Conservation (phyloP, 2,113 vertebrate genomes). For the Actinemys pallida region DNA sequence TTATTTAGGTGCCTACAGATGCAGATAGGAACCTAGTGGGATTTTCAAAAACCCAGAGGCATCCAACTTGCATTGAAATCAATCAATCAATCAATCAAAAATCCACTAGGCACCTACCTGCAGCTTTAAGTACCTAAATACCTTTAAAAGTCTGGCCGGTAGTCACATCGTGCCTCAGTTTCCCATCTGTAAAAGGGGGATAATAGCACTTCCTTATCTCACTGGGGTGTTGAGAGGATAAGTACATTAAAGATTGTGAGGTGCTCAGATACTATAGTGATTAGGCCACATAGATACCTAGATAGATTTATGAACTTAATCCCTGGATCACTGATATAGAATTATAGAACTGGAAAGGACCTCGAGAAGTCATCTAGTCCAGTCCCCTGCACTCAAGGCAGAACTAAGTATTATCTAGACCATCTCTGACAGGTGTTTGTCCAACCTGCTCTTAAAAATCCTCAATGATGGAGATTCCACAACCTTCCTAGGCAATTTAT, state of each 20-base stretch:
- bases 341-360: too few species aligned
- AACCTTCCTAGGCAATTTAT: too few species aligned
- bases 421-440: too few species aligned
- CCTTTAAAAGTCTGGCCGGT: not conserved
- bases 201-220: not conserved
- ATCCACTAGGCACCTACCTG: not conserved
- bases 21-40: not conserved
- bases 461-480: too few species aligned
- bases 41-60: not conserved
- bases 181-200: not conserved
- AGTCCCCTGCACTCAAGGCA: too few species aligned
- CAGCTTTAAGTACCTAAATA: not conserved
- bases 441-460: too few species aligned
- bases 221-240: not conserved
- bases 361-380: too few species aligned
- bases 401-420: too few species aligned
- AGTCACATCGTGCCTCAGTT: not conserved
- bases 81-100: not conserved
- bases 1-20: not conserved
- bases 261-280: not conserved
- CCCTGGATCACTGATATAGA: not conserved
- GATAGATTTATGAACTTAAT: not conserved
- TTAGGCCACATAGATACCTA: not conserved
- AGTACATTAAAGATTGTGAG: not conserved
- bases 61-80: not conserved